Evolutionary conservation across 2,888 invertebrate genomes (phyloP).

Genomic region (Hirtodrosophila duncani): DNA sequence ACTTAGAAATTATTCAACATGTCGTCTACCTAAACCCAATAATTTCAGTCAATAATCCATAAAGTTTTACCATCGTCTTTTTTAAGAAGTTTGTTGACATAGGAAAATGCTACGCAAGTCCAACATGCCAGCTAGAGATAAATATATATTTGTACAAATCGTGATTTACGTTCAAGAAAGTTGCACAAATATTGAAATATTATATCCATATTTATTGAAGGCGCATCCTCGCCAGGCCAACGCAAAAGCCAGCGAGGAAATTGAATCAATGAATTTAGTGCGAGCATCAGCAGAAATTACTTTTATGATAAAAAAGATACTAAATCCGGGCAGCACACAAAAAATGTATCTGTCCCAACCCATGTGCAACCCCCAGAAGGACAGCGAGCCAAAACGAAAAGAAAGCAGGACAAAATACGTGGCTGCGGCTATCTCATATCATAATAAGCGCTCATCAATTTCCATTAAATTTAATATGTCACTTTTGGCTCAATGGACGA

Average conservation of each 20-base stretch:
- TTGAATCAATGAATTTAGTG: slow-evolving; percentile 70
- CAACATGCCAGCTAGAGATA: too few relatives aligned
- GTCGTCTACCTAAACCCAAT: too few relatives aligned
- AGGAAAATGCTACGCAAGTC: too few relatives aligned
- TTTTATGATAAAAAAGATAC: slow-evolving; percentile 63
- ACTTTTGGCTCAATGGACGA: slow-evolving; percentile 50
- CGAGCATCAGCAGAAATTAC: slow-evolving; percentile 67
- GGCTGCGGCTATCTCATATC: slow-evolving; percentile 68
- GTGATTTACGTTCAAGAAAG: slow-evolving; percentile 50
- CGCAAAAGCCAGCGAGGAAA: slow-evolving; percentile 51
- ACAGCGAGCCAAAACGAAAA: not conserved
- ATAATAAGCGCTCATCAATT: slow-evolving; percentile 77
- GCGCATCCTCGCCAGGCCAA: slow-evolving; percentile 4
- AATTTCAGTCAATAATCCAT: too few relatives aligned
- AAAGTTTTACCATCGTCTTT: too few relatives aligned
- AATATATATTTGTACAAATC: slow-evolving; percentile 34
- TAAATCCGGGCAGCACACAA: slow-evolving; percentile 22
- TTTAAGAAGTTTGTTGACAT: too few relatives aligned
- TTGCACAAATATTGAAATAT: slow-evolving; percentile 67
- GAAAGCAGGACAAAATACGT: slow-evolving; percentile 9
- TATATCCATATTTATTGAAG: slow-evolving; percentile 62
- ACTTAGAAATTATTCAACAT: too few relatives aligned
- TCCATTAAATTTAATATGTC: slow-evolving; percentile 77
- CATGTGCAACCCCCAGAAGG: slow-evolving; percentile 10
- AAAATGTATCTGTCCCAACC: slow-evolving; percentile 7